These are phyloP conservation scores for Enteromius argenteus DNA, from an alignment of 2,797 vertebrate genomes.

Conservation along the genomic window DNA sequence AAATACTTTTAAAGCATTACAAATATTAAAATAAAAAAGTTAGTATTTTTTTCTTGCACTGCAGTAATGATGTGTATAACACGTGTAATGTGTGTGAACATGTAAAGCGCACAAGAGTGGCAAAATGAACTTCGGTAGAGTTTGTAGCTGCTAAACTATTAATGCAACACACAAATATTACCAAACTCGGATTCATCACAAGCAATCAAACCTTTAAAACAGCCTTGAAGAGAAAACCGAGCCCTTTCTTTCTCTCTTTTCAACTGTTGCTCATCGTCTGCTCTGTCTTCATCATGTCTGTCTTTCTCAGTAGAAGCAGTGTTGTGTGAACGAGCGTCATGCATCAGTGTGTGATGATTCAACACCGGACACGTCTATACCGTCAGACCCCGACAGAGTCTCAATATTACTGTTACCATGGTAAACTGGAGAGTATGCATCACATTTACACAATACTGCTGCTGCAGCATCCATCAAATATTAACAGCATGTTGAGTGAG, in stretches of 20 bases:
- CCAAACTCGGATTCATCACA: neutral
- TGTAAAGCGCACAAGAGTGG: neutral
- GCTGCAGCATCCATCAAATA: neutral
- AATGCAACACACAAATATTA: neutral
- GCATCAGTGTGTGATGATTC: neutral
- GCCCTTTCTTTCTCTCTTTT: slow-evolving; percentile 1
- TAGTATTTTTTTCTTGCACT: too few species aligned
- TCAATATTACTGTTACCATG: slow-evolving; percentile 30
- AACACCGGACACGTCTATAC: slow-evolving; percentile 6
- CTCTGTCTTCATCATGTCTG: neutral
- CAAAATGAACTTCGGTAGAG: neutral
- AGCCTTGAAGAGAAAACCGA: slow-evolving; percentile 7
- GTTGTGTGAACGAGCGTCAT: slow-evolving; percentile 22
- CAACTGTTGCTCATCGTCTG: neutral
- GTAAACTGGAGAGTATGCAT: neutral
- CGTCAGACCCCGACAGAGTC: slow-evolving; percentile 56
- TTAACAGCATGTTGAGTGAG: neutral
- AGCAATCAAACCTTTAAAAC: neutral
- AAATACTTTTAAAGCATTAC: too few species aligned
- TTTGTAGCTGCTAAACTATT: neutral
- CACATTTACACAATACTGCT: neutral
- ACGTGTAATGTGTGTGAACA: too few species aligned
- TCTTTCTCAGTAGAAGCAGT: neutral
- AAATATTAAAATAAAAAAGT: too few species aligned
- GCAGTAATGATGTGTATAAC: too few species aligned